phyloP scores from a whole-genome alignment of 37 sponge, comb jelly and placozoan genomes.

The Mnemiopsis leidyi region DNA sequence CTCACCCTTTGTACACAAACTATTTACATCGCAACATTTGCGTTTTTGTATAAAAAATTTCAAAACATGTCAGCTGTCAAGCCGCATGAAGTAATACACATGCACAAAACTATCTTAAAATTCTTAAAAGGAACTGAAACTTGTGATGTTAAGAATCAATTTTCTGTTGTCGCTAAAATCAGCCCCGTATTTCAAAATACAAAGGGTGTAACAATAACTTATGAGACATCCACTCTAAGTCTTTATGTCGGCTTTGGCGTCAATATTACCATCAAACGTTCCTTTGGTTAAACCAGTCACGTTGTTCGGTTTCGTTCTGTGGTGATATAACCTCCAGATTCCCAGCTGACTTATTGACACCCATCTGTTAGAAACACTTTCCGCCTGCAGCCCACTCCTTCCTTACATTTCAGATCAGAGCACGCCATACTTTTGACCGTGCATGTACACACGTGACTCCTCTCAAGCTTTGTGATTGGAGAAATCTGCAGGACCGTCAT shows the following conservation, averaged over 20 bases:
- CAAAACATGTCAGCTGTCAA: not conserved
- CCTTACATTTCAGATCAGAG: too few species aligned
- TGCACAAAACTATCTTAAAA: not conserved
- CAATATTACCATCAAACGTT: not conserved
- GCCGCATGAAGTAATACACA: not conserved
- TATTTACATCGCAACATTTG: not conserved
- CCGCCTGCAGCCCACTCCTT: too few species aligned
- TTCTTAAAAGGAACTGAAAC: not conserved
- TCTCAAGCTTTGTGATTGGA: not conserved
- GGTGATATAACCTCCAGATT: too few species aligned
- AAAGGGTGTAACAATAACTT: not conserved
- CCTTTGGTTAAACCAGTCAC: not conserved
- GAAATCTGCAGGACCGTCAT: not conserved
- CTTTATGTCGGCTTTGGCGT: not conserved
- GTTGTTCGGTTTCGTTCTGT: not conserved
- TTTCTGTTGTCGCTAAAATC: not conserved
- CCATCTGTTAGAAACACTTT: not conserved
- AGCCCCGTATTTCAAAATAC: not conserved
- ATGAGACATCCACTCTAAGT: not conserved
- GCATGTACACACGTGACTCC: too few species aligned
- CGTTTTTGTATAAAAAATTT: not conserved
- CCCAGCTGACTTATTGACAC: not conserved
- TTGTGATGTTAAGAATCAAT: not conserved
- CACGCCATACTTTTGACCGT: too few species aligned
- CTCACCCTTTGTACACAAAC: not conserved